Evolutionary conservation across 2,797 vertebrate species (phyloP).

Genomic region (Benthosema pterotum): DNA sequence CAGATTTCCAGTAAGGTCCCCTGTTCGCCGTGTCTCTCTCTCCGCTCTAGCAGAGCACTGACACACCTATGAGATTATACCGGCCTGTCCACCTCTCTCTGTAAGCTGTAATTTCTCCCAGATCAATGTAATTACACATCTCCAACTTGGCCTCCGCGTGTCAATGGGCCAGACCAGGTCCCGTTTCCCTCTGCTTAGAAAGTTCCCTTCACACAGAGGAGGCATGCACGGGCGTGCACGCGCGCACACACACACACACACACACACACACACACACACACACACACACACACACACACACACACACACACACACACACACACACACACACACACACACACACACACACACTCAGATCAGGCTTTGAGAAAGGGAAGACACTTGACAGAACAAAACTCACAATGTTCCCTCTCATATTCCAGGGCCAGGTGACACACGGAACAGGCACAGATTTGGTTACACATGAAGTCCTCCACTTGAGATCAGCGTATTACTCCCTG

Average conservation of each 20-base stretch:
- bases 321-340: neutral
- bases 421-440: constrained; percentile 17
- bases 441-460: constrained; percentile 26
- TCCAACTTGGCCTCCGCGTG: constrained; percentile 58
- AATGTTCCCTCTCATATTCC: constrained; percentile 17
- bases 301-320: neutral
- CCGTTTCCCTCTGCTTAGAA: constrained; percentile 40
- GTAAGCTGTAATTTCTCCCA: constrained; percentile 82
- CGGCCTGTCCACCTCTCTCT: constrained; percentile 65
- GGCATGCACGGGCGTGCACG: neutral
- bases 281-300: constrained; percentile 1
- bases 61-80: constrained; percentile 79
- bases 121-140: constrained; percentile 82
- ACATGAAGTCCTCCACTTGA: constrained; percentile 6
- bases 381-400: constrained; percentile 14
- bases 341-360: constrained; percentile 1
- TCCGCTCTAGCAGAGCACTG: constrained; percentile 46
- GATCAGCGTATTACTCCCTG: neutral
- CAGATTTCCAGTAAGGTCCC: constrained; percentile 81
- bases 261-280: neutral
- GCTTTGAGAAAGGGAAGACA: constrained; percentile 11
- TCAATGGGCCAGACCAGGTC: constrained; percentile 58
- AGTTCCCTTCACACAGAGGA: constrained; percentile 2
- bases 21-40: constrained; percentile 34
- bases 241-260: neutral